Evolutionary conservation across 2,113 vertebrate species (phyloP).

Genomic region (Murina feae): DNA sequence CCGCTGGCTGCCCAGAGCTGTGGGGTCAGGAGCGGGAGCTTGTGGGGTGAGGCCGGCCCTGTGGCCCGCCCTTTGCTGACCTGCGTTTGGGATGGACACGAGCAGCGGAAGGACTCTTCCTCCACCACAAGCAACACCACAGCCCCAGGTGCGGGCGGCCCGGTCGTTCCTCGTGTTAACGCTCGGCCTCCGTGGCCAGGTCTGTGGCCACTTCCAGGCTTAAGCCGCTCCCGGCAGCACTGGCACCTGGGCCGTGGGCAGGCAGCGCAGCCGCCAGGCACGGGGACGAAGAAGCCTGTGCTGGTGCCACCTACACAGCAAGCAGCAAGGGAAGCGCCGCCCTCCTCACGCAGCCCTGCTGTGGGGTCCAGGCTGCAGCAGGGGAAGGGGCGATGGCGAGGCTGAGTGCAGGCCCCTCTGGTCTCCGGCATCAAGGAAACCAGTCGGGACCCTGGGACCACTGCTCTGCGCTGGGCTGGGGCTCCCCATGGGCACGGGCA

Average conservation of each 20-base stretch:
- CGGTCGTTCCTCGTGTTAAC: not conserved
- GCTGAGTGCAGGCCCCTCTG: not conserved
- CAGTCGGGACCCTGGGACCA: not conserved
- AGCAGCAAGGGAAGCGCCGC: not conserved
- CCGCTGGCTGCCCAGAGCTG: not conserved
- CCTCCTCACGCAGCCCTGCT: not conserved
- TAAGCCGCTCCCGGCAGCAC: no score
- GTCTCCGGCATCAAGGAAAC: not conserved
- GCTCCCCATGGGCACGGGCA: rapidly evolving
- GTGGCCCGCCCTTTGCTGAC: not conserved
- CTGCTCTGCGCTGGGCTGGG: not conserved
- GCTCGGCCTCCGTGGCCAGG: not conserved
- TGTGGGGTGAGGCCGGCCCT: rapidly evolving
- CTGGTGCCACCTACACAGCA: not conserved
- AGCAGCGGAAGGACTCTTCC: not conserved
- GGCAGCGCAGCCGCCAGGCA: not conserved
- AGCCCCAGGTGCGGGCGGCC: no score
- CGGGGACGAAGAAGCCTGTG: not conserved
- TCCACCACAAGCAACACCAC: not conserved
- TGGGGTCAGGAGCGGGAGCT: rapidly evolving
- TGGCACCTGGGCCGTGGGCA: not conserved
- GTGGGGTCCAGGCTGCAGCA: not conserved
- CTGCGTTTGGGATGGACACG: not conserved
- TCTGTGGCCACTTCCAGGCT: not conserved
- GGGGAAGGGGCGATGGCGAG: no score